Conservation (phyloP, 2,797 vertebrate species). For the Emys orbicularis region DNA sequence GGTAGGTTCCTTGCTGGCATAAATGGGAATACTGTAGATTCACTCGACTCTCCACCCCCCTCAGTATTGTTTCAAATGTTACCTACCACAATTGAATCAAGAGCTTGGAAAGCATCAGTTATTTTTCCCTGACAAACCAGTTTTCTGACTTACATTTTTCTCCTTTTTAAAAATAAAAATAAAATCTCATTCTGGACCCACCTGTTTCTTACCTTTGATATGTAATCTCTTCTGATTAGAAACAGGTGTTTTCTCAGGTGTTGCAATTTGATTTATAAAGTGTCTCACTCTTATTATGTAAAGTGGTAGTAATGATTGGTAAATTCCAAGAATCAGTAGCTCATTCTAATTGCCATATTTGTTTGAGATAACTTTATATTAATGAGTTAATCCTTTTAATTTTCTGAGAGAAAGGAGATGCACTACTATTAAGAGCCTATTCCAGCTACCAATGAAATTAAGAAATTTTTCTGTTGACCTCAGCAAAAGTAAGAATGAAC, state of each 20-base stretch:
- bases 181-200: neutral
- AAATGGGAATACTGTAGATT: neutral
- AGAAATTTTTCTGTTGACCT: neutral
- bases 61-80: neutral
- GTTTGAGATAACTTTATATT: neutral
- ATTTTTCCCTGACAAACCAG: neutral
- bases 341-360: neutral
- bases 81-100: neutral
- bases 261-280: neutral
- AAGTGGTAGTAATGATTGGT: neutral
- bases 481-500: neutral
- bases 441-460: neutral
- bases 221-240: neutral
- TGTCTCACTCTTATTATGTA: neutral
- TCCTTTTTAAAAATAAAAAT: neutral
- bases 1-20: conserved; percentile 82
- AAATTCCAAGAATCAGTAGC: neutral
- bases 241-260: neutral
- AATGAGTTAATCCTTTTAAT: neutral
- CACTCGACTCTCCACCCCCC: neutral
- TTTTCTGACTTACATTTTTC: neutral
- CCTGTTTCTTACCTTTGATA: neutral
- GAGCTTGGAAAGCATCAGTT: neutral
- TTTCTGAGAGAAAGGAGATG: neutral
- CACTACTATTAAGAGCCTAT: neutral